Base-by-base conservation (phyloP, 1,140 invertebrate species). In the Pogonomyrmex barbatus region DNA sequence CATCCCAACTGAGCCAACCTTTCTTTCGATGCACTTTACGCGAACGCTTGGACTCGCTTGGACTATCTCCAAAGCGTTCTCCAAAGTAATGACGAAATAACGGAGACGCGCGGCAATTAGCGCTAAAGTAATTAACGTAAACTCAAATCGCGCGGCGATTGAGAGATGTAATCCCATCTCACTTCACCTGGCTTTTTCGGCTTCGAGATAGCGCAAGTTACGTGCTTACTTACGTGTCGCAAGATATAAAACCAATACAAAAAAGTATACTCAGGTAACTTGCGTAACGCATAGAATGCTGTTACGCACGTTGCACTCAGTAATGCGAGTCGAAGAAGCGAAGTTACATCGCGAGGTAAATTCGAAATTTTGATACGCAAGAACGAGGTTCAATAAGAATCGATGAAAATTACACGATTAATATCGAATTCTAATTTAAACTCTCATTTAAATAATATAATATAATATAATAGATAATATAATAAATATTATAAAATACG, bases 211-310 rank as follows among this genome's bases (percentile, higher is more conserved):
- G 39, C 56, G 52, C 54, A 12, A 58, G 52, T 75, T 12, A 2
- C n/a, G n/a, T 50, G 45, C 63, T 24, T 24, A 42, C 36, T 30
- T 33, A 33, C 36, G 54, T 39, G 42, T 30, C 70, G 24, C 45
- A 17, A 10, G 24, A 30, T 47, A 60, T 39, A 24, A 24, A 24
- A 14, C 54, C 6, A 54, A 56, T 67, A 79, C 8, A 39, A 60
- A 39, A 60, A 30, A 12, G 33, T 12, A 47, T n/a, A 54, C 54
- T 79, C 68, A 39, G 56, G 54, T 10, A 17, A 60, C 79, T 83
- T 83, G 54, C 79, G 79, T 75, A 83, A 82, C 52, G 54, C 42
- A n/a, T n/a, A 60, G 45, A 83, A 73, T 17, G 47, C n/a, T 9
- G n/a, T 14, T 68, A 33, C 39, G 39, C 47, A 47, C 6, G 52